Conservation (phyloP, 2,113 vertebrate species). For the Danionella cerebrum region DNA sequence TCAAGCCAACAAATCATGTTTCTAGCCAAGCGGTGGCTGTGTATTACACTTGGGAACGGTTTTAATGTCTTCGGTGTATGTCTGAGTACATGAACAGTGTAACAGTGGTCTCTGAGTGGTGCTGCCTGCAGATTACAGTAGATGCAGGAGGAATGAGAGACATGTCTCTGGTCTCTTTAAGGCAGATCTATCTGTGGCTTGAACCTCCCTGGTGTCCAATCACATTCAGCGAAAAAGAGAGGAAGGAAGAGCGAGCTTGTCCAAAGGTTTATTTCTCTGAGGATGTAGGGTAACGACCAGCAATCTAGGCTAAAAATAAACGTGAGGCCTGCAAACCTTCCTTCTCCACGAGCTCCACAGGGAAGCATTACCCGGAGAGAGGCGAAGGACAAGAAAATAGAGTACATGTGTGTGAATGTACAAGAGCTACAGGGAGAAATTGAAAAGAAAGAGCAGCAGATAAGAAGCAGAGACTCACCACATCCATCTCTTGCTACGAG, state of each 20-base stretch:
- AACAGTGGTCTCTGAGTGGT: background rate
- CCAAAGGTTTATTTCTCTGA: conserved; percentile 41
- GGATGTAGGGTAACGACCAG: conserved; percentile 37
- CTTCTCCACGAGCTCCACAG: conserved; percentile 56
- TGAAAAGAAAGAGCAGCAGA: background rate
- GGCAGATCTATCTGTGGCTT: conserved; percentile 30
- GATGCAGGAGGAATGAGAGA: background rate
- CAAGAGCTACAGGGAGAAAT: background rate
- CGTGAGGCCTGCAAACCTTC: conserved; percentile 26
- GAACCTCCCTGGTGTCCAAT: conserved; percentile 15
- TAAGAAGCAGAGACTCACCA: conserved; percentile 1
- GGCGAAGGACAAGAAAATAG: conserved; percentile 35
- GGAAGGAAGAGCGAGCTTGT: background rate
- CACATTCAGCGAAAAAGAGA: background rate
- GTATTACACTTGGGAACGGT: conserved; percentile 1
- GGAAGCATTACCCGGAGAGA: conserved; percentile 45
- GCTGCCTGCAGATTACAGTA: conserved; percentile 13
- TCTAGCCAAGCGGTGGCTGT: background rate
- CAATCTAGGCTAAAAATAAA: conserved; percentile 60
- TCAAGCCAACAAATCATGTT: background rate
- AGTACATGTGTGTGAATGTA: background rate
- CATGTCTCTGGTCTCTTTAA: conserved; percentile 19
- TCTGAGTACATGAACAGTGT: background rate
- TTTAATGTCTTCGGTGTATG: background rate
- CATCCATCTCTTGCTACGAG: conserved; percentile 55